Base-by-base conservation (phyloP, 1,140 invertebrate genomes). In the Drosophila ambigua region DNA sequence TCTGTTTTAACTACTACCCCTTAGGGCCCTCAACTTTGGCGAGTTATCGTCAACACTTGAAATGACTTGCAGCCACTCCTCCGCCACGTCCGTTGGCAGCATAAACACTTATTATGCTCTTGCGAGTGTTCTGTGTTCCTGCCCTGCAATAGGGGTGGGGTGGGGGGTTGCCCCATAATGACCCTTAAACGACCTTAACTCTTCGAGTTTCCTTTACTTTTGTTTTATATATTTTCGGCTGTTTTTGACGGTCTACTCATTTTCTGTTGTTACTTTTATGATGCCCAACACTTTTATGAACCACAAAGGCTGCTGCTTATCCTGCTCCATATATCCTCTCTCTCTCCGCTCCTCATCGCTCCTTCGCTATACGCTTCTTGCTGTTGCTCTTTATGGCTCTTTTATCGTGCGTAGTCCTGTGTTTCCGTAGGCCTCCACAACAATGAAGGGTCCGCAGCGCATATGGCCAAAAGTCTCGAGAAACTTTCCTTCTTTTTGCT, bases 161-260 rank as follows among this genome's bases (percentile, higher is more conserved):
- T 44, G 41, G 57, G 35, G 45, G 60, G 16, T 1, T 16, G 20
- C 20, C 48, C 41, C 50, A 63, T 81, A 77, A 82, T 82, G 79
- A 82, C 73, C 79, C 73, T 77, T 64, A 73, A 81, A 81, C 71
- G 74, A 82, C 79, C 79, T 81, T 58, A 58, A 41, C 77, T 65
- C 63, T 39, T 39, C 31, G 54, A 67, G 61, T 53, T 62, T 58
- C 61, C 54, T 52, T 45, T 13, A 39, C 8, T 13, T 35, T 6
- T 9, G 3, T 35, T 35, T 16, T 16, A 16, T 35, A 9, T 35
- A 35, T 35, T 35, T 35, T 35, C 31, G 31, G 44, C 50, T 72
- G 71, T 73, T 63, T 63, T 51, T 45, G 69, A 64, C 51, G 71
- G 59, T 41, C 5, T 5, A 39, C 4, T 39, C 11, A 39, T 39